phyloP scores from a whole-genome alignment of 2,888 invertebrate genomes.

The Hecatera dysodea region DNA sequence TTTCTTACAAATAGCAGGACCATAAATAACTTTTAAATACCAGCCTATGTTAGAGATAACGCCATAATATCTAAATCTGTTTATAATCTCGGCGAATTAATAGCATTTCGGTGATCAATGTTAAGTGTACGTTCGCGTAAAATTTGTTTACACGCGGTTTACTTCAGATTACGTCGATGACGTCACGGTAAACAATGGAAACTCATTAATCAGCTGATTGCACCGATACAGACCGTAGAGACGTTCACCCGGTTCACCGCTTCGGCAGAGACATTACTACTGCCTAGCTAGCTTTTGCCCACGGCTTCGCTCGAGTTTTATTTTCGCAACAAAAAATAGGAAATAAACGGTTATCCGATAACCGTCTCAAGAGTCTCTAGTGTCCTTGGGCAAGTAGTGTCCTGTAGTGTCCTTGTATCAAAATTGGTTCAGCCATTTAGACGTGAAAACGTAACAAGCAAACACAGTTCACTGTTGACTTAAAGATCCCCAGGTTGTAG shows the following conservation, averaged over 20 bases:
- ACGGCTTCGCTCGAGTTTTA: too few relatives aligned
- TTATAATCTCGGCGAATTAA: slow-evolving; percentile 44
- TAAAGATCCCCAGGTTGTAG: too few relatives aligned
- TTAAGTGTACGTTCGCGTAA: slow-evolving; percentile 35
- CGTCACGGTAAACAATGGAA: slow-evolving; percentile 44
- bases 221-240: slow-evolving; percentile 23
- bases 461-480: too few relatives aligned
- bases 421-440: neutral
- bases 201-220: slow-evolving; percentile 42
- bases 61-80: slow-evolving; percentile 40
- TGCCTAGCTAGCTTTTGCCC: neutral
- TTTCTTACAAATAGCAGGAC: neutral
- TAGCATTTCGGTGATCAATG: slow-evolving; percentile 34
- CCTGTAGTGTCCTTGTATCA: too few relatives aligned
- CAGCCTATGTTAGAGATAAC: slow-evolving; percentile 18
- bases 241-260: slow-evolving; percentile 9
- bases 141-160: slow-evolving; percentile 25
- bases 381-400: neutral
- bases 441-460: neutral
- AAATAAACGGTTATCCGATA: too few relatives aligned
- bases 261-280: slow-evolving; percentile 3
- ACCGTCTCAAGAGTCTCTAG: neutral
- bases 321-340: neutral
- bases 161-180: slow-evolving; percentile 32
- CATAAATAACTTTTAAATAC: slow-evolving; percentile 27